Base-by-base conservation (phyloP, 1,140 invertebrate genomes). In the Aphis craccivora region DNA sequence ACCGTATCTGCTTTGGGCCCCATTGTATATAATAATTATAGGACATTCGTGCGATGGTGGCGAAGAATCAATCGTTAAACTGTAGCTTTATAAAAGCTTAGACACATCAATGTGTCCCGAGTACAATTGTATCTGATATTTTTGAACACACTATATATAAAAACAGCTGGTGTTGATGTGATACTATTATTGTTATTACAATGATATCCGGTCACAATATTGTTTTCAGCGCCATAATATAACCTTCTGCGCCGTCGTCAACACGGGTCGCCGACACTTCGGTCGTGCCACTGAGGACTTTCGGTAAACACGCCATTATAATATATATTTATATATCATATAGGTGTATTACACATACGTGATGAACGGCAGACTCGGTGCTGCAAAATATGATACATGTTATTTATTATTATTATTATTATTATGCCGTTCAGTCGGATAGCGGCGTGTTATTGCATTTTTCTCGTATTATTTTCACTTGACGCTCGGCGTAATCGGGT, bases 341-440 rank as follows among this genome's bases (percentile, higher is more conserved):
- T 60, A 30, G 6, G 11, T 60, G 22, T 53, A 30, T 55, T 1
- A 67, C 18, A n/a, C 4, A n/a, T 76, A 76, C 30, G 60, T 76
- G 60, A 76, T 76, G 30, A 76, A 76, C 30, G 60, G 5, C n/a
- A 18, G 60, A 76, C 30, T 18, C 60, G 30, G 7, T 0, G 60
- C 60, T 76, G 30, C 30, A n/a, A 76, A 76, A 76, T 76, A n/a
- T 18, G 60, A 76, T 76, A 76, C n/a, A 76, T 76, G 60, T 76
- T 76, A n/a, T 76, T n/a, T n/a, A 76, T 67, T 55, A 67, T 67
- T 67, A 60, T 67, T 67, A 67, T 67, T 67, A 76, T 67, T 67
- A 14, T 55, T 55, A 55, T n/a, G 60, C n/a, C 60, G n/a, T 76
- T 76, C 60, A 76, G 60, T 76, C n/a, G 60, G 30, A 76, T 11